Evolutionary conservation across 1,140 invertebrate species (phyloP).

Genomic region (Streblospio benedicti): DNA sequence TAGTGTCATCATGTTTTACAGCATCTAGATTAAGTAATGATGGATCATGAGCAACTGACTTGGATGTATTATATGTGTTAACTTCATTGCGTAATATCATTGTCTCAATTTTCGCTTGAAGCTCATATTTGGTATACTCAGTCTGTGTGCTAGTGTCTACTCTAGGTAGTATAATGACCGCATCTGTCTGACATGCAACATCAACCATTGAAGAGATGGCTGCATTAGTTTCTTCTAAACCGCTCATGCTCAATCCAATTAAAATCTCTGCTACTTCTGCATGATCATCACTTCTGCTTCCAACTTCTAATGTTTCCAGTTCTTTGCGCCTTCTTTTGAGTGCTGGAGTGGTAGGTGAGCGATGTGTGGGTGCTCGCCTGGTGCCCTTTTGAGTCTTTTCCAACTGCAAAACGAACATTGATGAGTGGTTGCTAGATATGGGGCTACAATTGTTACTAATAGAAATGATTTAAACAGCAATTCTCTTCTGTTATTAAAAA

Average conservation of each 20-base stretch:
- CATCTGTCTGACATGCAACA: not conserved
- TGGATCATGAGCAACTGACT: not conserved
- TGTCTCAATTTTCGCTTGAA: not conserved
- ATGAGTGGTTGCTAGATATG: too few relatives aligned
- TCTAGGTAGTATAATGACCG: not conserved
- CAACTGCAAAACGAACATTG: too few relatives aligned
- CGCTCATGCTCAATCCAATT: not conserved
- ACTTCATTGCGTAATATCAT: not conserved
- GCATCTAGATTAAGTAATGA: not conserved
- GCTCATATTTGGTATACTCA: not conserved
- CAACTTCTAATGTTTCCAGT: not conserved
- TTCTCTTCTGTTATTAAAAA: not conserved
- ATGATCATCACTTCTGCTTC: not conserved
- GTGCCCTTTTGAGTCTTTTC: too few relatives aligned
- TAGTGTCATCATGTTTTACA: slow-evolving; percentile 6
- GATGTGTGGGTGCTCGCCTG: too few relatives aligned
- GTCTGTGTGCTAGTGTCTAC: not conserved
- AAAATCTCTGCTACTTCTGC: not conserved
- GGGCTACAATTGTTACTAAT: too few relatives aligned
- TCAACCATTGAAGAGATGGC: not conserved
- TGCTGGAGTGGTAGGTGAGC: too few relatives aligned
- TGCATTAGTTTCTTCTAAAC: not conserved
- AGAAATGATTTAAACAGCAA: too few relatives aligned
- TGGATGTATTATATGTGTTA: not conserved
- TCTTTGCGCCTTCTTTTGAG: not conserved